Base-by-base conservation (phyloP, 2,797 vertebrate species). In the Argentina silus region DNA sequence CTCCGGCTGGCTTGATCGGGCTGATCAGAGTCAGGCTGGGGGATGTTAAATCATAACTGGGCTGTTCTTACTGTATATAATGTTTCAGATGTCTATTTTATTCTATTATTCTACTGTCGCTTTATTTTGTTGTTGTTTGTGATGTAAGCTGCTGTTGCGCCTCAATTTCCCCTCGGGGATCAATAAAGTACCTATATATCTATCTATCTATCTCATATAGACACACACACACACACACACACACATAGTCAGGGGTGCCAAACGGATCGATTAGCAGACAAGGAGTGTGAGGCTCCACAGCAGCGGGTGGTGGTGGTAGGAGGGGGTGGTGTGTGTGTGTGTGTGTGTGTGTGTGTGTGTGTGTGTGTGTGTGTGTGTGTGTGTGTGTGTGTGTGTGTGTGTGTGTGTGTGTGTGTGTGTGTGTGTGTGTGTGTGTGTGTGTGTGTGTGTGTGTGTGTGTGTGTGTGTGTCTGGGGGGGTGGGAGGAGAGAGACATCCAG, bases 251-350 rank as follows among this genome's bases (percentile, higher is more conserved):
- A 78, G 88, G 86, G 86, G 87, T 93, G 90, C 91, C 92, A 92
- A 93, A 90, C 91, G 91, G 91, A 94, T 95, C 95, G 94, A 95
- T 96, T 95, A 94, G 93, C 93, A 92, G 88, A 85, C 85, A 42
- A 85, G 90, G 90, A 91, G 90, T 88, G 88, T 87, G 88, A 90
- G 87, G 87, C 85, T 74, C 90, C 92, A 75, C 87, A 90, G 89
- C 83, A 42, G 88, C 92, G 75, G 80, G 85, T 74, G 56, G 69
- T 36, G 27, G 27, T 36, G 27, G 27, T 36, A 36, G 27, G 27
- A 36, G 1, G 27, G 27, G 27, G 27, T 36, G 27, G 27, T 36
- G n/a, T 57, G 78, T n/a, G 79, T 74, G 80, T n/a, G 27, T 36
- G 27, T 36, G 4, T 36, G 27, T 36, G 27, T 36, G 27, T 36